Base-by-base conservation (phyloP, 2,888 invertebrate genomes). In the Netelia melanura region DNA sequence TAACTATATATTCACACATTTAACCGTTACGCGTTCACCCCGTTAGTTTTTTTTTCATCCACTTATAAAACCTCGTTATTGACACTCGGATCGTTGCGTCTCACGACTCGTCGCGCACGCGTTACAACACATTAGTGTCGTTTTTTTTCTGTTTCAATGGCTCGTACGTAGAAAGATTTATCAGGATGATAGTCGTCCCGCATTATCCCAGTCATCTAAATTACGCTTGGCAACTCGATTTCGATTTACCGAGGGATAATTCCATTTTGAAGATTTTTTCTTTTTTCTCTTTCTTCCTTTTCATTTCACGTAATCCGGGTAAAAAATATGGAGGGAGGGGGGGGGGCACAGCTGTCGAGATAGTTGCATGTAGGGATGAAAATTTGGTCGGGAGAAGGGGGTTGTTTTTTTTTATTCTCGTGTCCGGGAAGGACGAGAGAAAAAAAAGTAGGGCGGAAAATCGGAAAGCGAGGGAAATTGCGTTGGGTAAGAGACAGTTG, bases 201-300 rank as follows among this genome's bases (percentile, higher is more conserved):
- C 9, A 10, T 80, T 70, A 79, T 25, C 17, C 44, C n/a, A 43
- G 14, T 68, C 43, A 54, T 61, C 76, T 11, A 65, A n/a, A 21
- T 84, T 77, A 81, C 76, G 80, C 76, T 80, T 74, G 23, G 17
- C 52, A 38, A 67, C 62, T 77, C 77, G 78, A 84, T 81, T 81
- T 61, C 48, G 81, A 71, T 75, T 61, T 61, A 30, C 48, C 65
- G 11, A 65, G 58, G 8, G 74, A 75, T 70, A 71, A 83, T 61
- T 81, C 61, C 54, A 76, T 76, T 71, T 81, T 65, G 54, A 71
- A 25, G 54, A 68, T 25, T 56, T 43, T 43, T 76, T 44, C 10
- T 48, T 62, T 75, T 70, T 38, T 62, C 74, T 70, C 38, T 74
- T 48, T 43, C 17, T 74, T 52, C 43, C 71, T 52, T 65, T 64